These are phyloP conservation scores for Temnothorax ravouxi DNA, from an alignment of 2,888 invertebrate genomes.

Conservation along the genomic window DNA sequence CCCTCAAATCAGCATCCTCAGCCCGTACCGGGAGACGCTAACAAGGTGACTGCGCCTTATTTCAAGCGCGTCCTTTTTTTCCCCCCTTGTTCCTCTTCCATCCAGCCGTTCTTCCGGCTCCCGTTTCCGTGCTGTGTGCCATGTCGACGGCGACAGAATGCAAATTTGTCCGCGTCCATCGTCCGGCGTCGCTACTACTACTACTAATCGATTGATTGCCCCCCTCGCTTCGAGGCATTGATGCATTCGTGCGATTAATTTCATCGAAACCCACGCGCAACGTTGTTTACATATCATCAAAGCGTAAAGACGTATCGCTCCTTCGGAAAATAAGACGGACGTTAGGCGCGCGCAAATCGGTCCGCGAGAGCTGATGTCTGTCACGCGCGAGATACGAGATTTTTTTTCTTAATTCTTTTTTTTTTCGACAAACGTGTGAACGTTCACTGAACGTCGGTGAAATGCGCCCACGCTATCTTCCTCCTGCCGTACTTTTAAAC, in stretches of 20 bases:
- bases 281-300: constrained; percentile 23
- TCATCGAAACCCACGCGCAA: constrained; percentile 13
- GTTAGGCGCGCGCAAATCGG: not conserved
- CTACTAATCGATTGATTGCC: constrained; percentile 56
- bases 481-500: constrained; percentile 48
- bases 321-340: not conserved
- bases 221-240: constrained; percentile 43
- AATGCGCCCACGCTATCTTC: constrained; percentile 24
- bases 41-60: constrained; percentile 55
- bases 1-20: constrained; percentile 43
- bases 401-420: not conserved
- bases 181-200: constrained; percentile 34
- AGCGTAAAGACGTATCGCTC: not conserved
- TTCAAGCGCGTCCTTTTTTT: constrained; percentile 43
- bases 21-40: not conserved
- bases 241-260: constrained; percentile 52
- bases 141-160: constrained; percentile 48
- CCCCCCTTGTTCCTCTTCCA: not conserved
- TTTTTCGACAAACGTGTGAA: not conserved
- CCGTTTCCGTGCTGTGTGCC: constrained; percentile 23
- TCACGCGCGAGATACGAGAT: not conserved
- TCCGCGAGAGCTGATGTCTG: not conserved
- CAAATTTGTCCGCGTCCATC: constrained; percentile 54
- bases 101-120: constrained; percentile 17
- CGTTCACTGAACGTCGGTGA: not conserved